Conservation (phyloP, 2,113 vertebrate genomes). For the Jaculus jaculus region DNA sequence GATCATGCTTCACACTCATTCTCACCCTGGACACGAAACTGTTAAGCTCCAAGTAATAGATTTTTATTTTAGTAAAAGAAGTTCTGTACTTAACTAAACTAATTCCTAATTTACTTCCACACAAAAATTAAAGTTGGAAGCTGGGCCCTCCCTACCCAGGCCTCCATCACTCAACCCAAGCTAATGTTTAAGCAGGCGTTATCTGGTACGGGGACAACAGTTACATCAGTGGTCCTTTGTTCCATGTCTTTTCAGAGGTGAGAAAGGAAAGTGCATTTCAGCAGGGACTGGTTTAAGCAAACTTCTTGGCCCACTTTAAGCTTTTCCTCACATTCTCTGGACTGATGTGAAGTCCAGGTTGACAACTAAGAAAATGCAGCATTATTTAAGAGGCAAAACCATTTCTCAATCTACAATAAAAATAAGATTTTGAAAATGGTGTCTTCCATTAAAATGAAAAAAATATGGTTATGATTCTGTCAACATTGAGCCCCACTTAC, state of each 20-base stretch:
- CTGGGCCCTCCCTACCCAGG: background rate
- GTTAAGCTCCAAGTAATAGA: conserved; percentile 1
- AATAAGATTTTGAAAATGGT: background rate
- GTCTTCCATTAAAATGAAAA: conserved; percentile 4
- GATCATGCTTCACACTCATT: background rate
- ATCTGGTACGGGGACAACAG: conserved; percentile 57
- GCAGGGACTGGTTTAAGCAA: conserved; percentile 54
- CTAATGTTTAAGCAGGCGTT: conserved; percentile 37
- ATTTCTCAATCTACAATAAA: conserved; percentile 3
- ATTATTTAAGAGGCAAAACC: background rate
- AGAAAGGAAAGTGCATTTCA: conserved; percentile 64
- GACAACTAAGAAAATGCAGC: conserved; percentile 16
- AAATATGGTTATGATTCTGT: background rate
- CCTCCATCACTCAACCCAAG: background rate
- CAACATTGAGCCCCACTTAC: no score
- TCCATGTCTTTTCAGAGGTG: conserved; percentile 36
- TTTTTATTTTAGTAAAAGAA: conserved; percentile 46
- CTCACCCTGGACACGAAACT: conserved; percentile 27
- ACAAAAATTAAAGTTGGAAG: conserved; percentile 16
- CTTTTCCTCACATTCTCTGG: conserved; percentile 47
- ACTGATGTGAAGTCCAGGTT: conserved; percentile 47
- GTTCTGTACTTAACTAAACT: conserved; percentile 32
- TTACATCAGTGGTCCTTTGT: conserved; percentile 57
- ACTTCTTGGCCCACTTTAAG: conserved; percentile 8
- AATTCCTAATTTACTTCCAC: conserved; percentile 47